Base-by-base conservation (phyloP, 2,113 vertebrate species). In the Tetrao urogallus region DNA sequence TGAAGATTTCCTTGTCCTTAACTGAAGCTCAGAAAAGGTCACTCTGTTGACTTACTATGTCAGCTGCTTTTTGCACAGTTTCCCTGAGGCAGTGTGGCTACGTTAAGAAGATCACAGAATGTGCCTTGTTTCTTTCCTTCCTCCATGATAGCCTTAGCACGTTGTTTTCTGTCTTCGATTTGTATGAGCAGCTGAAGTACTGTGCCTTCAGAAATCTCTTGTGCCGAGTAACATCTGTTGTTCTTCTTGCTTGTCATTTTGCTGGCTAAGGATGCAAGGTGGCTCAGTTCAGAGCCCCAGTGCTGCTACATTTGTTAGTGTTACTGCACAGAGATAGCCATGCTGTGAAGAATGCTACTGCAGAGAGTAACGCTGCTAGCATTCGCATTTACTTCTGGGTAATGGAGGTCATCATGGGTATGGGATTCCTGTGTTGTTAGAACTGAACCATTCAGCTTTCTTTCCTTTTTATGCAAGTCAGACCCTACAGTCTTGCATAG, bases 1-100 rank as follows among this genome's bases (percentile, higher is more conserved):
- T 0, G 11, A 38, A 82, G 25, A 64, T 85, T 91, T 93, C 69
- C 89, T 94, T 92, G 75, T 91, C 69, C 79, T 86, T 89, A 75
- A 36, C 3, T 36, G 93, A 85, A 87, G 88, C 79, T 64, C 67
- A 66, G 78, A 58, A 85, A 85, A 96, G 84, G 86, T 92, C 88
- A 76, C 48, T 67, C 66, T 52, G 71, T 79, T 92, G 73, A 57
- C 70, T 82, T 65, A 50, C 90, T 86, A 61, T 52, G 56, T 89
- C 66, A 87, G 74, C 81, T 92, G 71, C 81, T 79, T 66, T 89
- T 89, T 75, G 64, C 50, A 63, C n/a, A 28, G 79, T 80, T 89
- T 89, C 67, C 91, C 64, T 7, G 71, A 60, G 82, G 89, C 92
- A 88, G 14, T 1, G 0, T 50, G 50, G 67, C 74, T 74, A 43